phyloP scores from a whole-genome alignment of 2,888 invertebrate species.

The Aleiodes leptofemur region DNA sequence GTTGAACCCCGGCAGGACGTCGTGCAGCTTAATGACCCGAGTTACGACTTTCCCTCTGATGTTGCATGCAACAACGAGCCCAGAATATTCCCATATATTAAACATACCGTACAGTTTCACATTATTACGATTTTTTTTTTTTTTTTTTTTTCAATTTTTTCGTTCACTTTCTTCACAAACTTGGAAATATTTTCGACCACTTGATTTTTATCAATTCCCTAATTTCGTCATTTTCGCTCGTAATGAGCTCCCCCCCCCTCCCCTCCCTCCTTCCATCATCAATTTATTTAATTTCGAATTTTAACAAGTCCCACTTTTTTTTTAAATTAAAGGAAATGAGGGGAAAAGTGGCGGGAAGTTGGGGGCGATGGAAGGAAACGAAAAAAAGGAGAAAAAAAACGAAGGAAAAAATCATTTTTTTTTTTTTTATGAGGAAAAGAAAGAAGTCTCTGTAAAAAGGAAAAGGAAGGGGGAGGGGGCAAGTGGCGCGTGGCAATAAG shows the following conservation, averaged over 20 bases:
- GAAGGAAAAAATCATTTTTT: slow-evolving; percentile 5
- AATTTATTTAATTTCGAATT: neutral
- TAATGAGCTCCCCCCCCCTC: too few species aligned
- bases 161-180: neutral
- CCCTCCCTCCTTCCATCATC: too few species aligned
- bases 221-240: neutral
- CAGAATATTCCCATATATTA: slow-evolving; percentile 24
- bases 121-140: neutral
- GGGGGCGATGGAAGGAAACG: neutral
- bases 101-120: neutral
- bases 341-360: neutral
- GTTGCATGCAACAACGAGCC: slow-evolving; percentile 36
- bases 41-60: slow-evolving; percentile 53
- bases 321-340: slow-evolving; percentile 36
- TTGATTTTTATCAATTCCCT: slow-evolving; percentile 34
- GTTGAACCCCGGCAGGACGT: slow-evolving; percentile 34
- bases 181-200: slow-evolving; percentile 21
- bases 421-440: neutral
- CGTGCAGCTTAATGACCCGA: slow-evolving; percentile 56
- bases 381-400: neutral
- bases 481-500: slow-evolving; percentile 71
- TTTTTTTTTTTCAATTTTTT: neutral
- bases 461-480: slow-evolving; percentile 41
- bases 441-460: neutral
- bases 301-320: neutral